Evolutionary conservation across 1,140 invertebrate genomes (phyloP).

Genomic region (Rhynchophorus ferrugineus): DNA sequence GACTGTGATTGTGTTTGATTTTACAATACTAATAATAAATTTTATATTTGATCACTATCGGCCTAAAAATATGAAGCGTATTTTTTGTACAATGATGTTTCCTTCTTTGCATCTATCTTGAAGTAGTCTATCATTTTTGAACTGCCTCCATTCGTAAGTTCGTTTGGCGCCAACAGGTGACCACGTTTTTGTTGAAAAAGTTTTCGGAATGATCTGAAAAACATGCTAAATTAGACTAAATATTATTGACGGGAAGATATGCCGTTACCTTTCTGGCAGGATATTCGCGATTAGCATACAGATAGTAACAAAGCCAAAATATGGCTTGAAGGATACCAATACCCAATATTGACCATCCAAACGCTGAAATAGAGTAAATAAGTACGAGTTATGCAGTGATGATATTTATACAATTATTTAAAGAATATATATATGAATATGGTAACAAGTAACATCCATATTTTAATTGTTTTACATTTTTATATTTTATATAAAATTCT

Average conservation of each 20-base stretch:
- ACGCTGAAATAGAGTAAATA: slow-evolving; percentile 24
- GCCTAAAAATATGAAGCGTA: slow-evolving; percentile 16
- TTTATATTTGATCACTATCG: slow-evolving; percentile 1
- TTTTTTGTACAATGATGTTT: too few relatives aligned
- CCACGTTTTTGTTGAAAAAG: slow-evolving; percentile 44
- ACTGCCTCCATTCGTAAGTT: slow-evolving; percentile 48
- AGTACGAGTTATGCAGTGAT: too few relatives aligned
- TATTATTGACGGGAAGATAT: not conserved
- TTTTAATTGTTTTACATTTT: too few relatives aligned
- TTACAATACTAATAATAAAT: too few relatives aligned
- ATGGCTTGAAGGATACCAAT: slow-evolving; percentile 28
- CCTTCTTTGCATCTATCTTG: too few relatives aligned
- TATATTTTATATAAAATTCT: not conserved
- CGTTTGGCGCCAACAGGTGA: slow-evolving; percentile 49
- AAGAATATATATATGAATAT: too few relatives aligned
- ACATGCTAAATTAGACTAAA: not conserved
- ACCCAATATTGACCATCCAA: slow-evolving; percentile 32
- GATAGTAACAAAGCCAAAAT: slow-evolving; percentile 30
- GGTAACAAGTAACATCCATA: too few relatives aligned
- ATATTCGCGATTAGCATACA: slow-evolving; percentile 22
- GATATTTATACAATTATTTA: too few relatives aligned
- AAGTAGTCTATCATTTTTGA: too few relatives aligned
- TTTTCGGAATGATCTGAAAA: not conserved
- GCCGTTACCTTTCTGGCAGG: slow-evolving; percentile 18
- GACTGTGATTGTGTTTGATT: too few relatives aligned